Percentiles rank a stretch among this genome's conserved stretches.
Conservation (phyloP, 2,797 vertebrate genomes). For the Gadopsis bispinosus region DNA sequence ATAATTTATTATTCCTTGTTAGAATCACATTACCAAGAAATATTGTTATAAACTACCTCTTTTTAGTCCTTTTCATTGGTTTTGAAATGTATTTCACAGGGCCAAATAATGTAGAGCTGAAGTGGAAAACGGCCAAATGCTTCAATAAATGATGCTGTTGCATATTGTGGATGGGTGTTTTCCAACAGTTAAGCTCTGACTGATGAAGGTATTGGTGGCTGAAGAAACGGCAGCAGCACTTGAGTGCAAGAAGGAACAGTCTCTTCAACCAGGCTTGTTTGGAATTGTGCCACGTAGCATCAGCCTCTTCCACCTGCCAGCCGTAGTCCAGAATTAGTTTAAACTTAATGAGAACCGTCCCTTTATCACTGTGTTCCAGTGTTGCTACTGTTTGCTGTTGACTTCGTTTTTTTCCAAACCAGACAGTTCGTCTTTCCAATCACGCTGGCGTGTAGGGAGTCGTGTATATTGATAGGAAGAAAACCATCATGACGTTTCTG, state of each 20-base stretch:
- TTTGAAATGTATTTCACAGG: not conserved
- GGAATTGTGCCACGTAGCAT: not conserved
- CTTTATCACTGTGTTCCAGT: not conserved
- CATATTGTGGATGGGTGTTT: not conserved
- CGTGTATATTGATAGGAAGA: not conserved
- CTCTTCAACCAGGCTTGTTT: not conserved
- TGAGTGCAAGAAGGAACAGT: not conserved
- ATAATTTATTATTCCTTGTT: not conserved
- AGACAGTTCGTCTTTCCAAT: not conserved
- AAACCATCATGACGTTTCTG: conserved; percentile 6
- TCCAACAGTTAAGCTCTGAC: not conserved
- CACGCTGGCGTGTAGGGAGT: not conserved
- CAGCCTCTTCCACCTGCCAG: not conserved
- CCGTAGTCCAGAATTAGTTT: not conserved
- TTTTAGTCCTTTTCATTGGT: not conserved
- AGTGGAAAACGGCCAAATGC: not conserved
- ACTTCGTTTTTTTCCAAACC: not conserved
- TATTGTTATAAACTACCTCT: not conserved
- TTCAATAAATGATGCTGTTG: conserved; percentile 5
- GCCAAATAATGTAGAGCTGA: not conserved
- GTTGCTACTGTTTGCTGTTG: not conserved
- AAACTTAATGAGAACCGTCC: not conserved
- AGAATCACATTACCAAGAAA: not conserved
- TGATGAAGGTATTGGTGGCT: conserved; percentile 6
- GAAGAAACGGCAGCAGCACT: not conserved